A percentile compares a stretch with the other conserved stretches of the same genome.
Conservation (phyloP, 2,797 vertebrate species). For the Limnodromus scolopaceus region DNA sequence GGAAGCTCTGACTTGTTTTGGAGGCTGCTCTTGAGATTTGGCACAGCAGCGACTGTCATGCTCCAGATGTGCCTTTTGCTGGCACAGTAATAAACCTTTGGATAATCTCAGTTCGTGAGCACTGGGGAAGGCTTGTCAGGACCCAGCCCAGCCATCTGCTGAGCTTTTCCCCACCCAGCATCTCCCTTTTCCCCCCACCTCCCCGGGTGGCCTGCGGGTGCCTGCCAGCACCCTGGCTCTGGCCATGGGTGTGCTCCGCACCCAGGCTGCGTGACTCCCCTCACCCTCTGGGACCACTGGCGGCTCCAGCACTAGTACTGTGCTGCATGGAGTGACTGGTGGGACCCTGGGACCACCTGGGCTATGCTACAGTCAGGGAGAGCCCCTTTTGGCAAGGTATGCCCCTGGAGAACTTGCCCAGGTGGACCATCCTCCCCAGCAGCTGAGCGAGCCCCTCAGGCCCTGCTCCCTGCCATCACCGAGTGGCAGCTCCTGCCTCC, state of each 20-base stretch:
- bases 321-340: background rate
- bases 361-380: fast-evolving
- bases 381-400: background rate
- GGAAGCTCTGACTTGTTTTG: background rate
- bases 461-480: background rate
- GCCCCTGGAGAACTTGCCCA: fast-evolving
- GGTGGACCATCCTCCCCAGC: background rate
- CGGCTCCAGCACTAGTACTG: fast-evolving
- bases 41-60: background rate
- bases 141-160: too few relatives aligned
- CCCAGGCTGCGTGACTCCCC: fast-evolving
- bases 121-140: background rate
- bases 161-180: background rate
- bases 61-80: background rate
- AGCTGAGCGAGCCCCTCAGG: background rate
- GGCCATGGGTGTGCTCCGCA: background rate
- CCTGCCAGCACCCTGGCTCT: background rate
- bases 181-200: background rate
- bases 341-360: background rate
- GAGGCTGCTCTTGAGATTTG: background rate
- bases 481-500: background rate
- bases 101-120: fast-evolving
- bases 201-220: background rate
- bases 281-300: fast-evolving
- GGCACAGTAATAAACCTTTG: background rate